Conservation (phyloP, 2,888 invertebrate genomes). For the Dryococelus australis region DNA sequence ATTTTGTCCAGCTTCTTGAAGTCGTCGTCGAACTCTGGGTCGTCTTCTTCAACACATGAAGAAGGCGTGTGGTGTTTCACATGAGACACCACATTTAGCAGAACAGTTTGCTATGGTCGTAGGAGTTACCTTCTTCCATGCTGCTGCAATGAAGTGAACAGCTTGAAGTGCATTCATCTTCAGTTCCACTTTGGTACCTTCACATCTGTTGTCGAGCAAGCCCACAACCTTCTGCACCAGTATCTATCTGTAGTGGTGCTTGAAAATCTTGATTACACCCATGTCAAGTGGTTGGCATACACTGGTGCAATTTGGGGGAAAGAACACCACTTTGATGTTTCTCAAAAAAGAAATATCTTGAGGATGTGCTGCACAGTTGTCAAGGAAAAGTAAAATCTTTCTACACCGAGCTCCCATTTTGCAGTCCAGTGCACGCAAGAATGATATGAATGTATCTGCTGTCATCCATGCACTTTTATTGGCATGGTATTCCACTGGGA, state of each 20-base stretch:
- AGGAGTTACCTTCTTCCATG: background rate
- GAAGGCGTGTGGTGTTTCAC: background rate
- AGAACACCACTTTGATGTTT: background rate
- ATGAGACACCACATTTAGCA: background rate
- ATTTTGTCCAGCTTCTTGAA: background rate
- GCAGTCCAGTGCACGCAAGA: background rate
- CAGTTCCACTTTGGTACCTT: background rate
- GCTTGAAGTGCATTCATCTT: too few species aligned
- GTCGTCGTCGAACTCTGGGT: background rate
- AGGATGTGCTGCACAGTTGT: too few species aligned
- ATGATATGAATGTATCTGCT: background rate
- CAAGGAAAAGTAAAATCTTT: too few species aligned
- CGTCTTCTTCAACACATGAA: background rate
- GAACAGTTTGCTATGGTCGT: background rate
- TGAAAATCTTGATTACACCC: background rate
- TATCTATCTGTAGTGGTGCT: too few species aligned
- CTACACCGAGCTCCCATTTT: too few species aligned
- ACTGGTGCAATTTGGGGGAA: background rate
- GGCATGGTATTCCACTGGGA: background rate
- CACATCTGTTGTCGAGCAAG: background rate
- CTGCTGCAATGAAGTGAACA: background rate
- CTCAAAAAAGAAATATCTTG: background rate
- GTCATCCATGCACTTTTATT: slow-evolving; percentile 1
- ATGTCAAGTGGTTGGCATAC: background rate
- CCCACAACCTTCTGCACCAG: background rate